Evolutionary conservation across 2,113 vertebrate species (phyloP).

Genomic region (Pelecanoides urinatrix): DNA sequence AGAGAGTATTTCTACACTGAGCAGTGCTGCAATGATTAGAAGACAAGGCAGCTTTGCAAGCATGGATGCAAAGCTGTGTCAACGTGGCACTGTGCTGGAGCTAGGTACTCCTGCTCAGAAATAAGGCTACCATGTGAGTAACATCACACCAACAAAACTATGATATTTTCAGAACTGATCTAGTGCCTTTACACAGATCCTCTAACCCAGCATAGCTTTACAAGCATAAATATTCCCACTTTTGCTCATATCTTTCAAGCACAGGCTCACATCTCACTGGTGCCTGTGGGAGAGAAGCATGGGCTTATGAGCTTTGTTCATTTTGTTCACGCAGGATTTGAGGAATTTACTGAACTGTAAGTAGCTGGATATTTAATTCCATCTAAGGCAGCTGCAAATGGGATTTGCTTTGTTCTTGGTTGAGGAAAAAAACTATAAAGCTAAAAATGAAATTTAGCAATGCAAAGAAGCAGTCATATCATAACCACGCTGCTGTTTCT

Average conservation of each 20-base stretch:
- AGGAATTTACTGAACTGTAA: background rate
- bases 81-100: background rate
- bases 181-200: background rate
- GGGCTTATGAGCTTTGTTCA: background rate
- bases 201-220: background rate
- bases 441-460: background rate
- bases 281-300: background rate
- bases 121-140: background rate
- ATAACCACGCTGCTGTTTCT: background rate
- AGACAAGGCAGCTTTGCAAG: background rate
- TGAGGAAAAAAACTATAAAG: background rate
- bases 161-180: background rate
- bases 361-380: background rate
- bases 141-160: background rate
- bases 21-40: background rate
- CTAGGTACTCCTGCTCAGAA: background rate
- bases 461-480: background rate
- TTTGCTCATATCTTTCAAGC: background rate
- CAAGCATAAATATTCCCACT: background rate
- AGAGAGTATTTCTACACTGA: background rate
- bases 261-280: background rate
- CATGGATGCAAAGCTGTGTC: background rate
- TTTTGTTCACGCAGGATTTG: background rate
- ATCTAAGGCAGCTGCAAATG: background rate
- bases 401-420: constrained; percentile 16